Evolutionary conservation across 2,888 invertebrate species (phyloP), one percentile per base, ranked within the genome.

Genomic region (Rhagium mordax): DNA sequence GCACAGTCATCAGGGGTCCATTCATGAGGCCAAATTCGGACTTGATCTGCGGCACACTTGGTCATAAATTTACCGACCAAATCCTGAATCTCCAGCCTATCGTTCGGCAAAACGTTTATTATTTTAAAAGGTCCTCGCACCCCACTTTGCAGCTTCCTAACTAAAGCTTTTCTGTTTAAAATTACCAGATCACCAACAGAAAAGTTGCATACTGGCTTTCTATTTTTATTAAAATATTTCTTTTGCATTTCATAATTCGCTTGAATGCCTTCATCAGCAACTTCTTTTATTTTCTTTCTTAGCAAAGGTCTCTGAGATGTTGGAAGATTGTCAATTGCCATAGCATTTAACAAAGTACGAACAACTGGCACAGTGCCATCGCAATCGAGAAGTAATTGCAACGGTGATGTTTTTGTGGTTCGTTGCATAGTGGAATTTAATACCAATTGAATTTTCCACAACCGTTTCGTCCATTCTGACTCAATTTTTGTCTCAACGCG

Each of bases 391-490:
- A 27, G 27, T 27, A 27, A 27, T 27, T 27, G 27, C 3, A 61
- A 13, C n/a, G 61, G 61, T 13, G 61, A 21, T n/a, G 8, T 61
- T 33, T 61, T 61, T n/a, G 21, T 61, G 7, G 61, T 13, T 3
- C 27, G n/a, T 21, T 65, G 65, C 8, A 65, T 6, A 33, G 65
- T 65, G 20, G 65, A 24, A 47, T 65, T 65, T 51, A 53, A 16
- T 2, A 66, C 66, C 24, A 66, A 24, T 47, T 66, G 66, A 2
- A 66, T 57, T 47, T 66, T 66, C 66, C 66, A 66, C 47, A 66
- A 53, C 15, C 33, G 15, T 21, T 21, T 66, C 33, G 53, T 49
- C 66, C 57, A 66, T 66, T 66, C 66, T 53, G 66, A 66, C 66
- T 33, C 24, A 0, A 53, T 18, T 53, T 66, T 53, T 15, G 53